These are phyloP conservation scores for Periophthalmus magnuspinnatus DNA, from an alignment of 2,797 vertebrate species.

Conservation along the genomic window DNA sequence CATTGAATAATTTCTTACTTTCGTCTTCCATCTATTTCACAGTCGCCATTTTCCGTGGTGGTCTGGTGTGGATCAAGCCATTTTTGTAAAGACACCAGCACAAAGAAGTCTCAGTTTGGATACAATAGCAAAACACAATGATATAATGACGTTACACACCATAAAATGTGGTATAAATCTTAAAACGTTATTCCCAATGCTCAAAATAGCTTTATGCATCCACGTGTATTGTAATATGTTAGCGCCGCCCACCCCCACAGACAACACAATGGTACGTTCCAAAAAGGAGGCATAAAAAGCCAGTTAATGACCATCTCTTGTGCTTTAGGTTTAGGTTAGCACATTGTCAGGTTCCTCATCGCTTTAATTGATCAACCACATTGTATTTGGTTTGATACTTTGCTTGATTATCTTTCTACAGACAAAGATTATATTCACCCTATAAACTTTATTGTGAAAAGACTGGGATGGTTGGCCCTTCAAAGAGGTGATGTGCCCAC, in stretches of 20 bases:
- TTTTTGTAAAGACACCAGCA: conserved; percentile 52
- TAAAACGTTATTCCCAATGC: background rate
- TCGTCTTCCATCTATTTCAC: conserved; percentile 84
- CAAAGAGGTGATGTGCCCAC: conserved; percentile 42
- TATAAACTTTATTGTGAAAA: conserved; percentile 39
- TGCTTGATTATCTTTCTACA: background rate
- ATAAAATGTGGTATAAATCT: background rate
- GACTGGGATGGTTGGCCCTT: conserved; percentile 20
- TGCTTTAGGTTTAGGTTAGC: conserved; percentile 59
- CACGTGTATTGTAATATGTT: conserved; percentile 31
- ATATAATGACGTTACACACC: background rate
- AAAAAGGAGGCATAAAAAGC: conserved; percentile 78
- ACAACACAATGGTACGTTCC: conserved; percentile 67
- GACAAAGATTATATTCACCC: background rate
- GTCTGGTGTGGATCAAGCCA: conserved; percentile 77
- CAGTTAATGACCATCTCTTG: conserved; percentile 71
- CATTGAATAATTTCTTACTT: conserved; percentile 82
- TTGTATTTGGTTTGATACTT: background rate
- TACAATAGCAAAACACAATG: background rate
- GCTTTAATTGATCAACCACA: conserved; percentile 42
- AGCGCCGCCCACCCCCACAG: conserved; percentile 51
- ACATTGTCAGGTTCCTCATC: conserved; percentile 51
- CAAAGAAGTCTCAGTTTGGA: background rate
- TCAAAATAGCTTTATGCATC: conserved; percentile 14
- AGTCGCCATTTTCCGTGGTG: conserved; percentile 85